Evolutionary conservation across 2,888 invertebrate species (phyloP).

Genomic region (Standfussiana lucernea): DNA sequence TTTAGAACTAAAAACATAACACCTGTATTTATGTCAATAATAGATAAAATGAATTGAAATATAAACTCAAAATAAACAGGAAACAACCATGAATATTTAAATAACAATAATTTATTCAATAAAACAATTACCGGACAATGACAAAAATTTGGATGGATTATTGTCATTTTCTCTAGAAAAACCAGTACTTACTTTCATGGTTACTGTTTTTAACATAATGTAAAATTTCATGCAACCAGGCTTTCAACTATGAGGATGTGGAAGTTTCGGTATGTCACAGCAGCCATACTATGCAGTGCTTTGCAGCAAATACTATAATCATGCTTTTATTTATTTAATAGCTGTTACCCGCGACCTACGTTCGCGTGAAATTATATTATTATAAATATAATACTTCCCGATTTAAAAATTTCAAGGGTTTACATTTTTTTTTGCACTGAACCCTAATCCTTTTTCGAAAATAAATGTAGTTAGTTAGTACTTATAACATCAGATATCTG

Average conservation of each 20-base stretch:
- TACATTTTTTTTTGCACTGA: too few species aligned
- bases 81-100: background rate
- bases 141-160: background rate
- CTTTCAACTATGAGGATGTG: constrained; percentile 79
- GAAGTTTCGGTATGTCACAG: constrained; percentile 79
- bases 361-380: too few species aligned
- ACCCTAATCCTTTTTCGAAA: too few species aligned
- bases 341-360: too few species aligned
- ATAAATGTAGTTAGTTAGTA: too few species aligned
- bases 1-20: background rate
- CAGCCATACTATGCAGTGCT: constrained; percentile 53
- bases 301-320: constrained; percentile 15
- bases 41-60: background rate
- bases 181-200: background rate
- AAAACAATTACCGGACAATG: background rate
- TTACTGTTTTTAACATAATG: constrained; percentile 46
- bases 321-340: constrained; percentile 37
- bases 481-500: too few species aligned
- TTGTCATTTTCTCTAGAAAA: background rate
- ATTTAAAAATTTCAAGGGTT: too few species aligned
- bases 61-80: background rate
- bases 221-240: constrained; percentile 84
- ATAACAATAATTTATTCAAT: background rate
- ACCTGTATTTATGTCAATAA: background rate
- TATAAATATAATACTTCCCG: too few species aligned